Evolutionary conservation across 2,797 vertebrate species (phyloP).

Genomic region (Clarias platycephalus): DNA sequence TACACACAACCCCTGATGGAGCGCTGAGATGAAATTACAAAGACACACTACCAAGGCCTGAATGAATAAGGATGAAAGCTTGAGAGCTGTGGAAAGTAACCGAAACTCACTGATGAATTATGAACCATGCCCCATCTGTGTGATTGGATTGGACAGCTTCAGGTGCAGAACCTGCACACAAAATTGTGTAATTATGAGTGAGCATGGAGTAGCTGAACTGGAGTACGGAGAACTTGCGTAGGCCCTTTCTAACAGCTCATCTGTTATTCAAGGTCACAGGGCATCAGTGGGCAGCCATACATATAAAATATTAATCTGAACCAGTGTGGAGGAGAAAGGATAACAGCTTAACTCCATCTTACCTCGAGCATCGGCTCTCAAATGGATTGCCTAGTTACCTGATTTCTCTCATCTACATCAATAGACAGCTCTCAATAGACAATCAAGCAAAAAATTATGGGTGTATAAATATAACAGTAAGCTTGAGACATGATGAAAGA

Average conservation of each 20-base stretch:
- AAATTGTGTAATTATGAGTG: constrained; percentile 16
- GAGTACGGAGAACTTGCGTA: not conserved
- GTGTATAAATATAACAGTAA: constrained; percentile 25
- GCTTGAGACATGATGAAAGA: constrained; percentile 38
- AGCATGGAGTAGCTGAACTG: not conserved
- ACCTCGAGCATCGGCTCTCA: constrained; percentile 13
- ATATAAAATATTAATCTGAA: constrained; percentile 51
- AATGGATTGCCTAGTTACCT: constrained; percentile 26
- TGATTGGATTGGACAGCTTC: constrained; percentile 38
- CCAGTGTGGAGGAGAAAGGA: constrained; percentile 12
- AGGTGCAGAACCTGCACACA: constrained; percentile 26
- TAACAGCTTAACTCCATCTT: constrained; percentile 39
- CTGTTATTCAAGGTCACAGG: constrained; percentile 42
- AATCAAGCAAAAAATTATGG: constrained; percentile 30
- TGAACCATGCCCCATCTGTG: not conserved
- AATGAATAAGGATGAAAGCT: constrained; percentile 15
- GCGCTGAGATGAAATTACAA: not conserved
- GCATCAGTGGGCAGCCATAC: constrained; percentile 26
- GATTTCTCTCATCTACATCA: constrained; percentile 26
- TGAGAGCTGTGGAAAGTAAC: not conserved
- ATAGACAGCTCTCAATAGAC: constrained; percentile 30
- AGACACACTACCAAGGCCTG: not conserved
- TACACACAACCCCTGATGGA: not conserved
- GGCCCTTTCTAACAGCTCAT: constrained; percentile 24
- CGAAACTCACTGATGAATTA: constrained; percentile 30